Evolutionary conservation across 2,113 vertebrate genomes (phyloP).

Genomic region (Oxygymnocypris stewartii): DNA sequence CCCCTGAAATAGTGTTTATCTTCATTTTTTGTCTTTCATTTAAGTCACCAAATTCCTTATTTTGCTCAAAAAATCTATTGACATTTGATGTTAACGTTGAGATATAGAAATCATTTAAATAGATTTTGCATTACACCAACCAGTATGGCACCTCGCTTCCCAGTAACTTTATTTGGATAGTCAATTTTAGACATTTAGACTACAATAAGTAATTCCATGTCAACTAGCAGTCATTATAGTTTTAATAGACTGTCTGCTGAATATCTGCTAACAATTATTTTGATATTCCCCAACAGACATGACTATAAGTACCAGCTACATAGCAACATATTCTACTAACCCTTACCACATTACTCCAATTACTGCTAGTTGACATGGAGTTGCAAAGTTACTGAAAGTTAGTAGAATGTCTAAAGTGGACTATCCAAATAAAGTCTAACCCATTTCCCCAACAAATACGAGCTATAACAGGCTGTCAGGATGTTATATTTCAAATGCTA

Average conservation of each 20-base stretch:
- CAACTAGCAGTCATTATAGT: background rate
- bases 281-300: background rate
- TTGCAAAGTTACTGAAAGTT: background rate
- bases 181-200: background rate
- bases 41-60: background rate
- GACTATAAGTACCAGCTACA: no score
- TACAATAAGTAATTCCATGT: background rate
- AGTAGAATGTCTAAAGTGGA: background rate
- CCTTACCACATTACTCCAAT: background rate
- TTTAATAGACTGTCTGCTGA: background rate
- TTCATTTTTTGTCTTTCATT: background rate
- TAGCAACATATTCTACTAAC: background rate
- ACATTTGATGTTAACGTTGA: background rate
- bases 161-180: background rate
- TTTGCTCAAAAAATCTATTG: background rate
- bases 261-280: background rate
- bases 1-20: slow-evolving; percentile 52
- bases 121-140: background rate
- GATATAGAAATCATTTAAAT: background rate
- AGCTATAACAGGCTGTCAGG: background rate
- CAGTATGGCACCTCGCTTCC: background rate
- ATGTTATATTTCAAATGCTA: slow-evolving; percentile 48
- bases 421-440: background rate
- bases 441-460: background rate
- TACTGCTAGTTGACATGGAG: no score